phyloP scores from a whole-genome alignment of 2,797 vertebrate genomes.

The Cheirogaleus major region DNA sequence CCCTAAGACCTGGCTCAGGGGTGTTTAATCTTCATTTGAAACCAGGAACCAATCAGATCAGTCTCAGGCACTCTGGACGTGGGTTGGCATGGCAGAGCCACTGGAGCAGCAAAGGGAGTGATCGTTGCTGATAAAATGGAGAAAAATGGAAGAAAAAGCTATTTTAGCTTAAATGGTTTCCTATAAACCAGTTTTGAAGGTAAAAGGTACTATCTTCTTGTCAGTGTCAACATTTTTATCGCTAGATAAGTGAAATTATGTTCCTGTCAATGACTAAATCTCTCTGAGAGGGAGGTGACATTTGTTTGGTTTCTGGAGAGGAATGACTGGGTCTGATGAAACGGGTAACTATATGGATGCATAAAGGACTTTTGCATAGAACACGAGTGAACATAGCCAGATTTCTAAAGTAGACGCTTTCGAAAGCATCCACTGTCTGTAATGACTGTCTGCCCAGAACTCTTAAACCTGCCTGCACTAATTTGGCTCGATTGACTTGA shows the following conservation, averaged over 20 bases:
- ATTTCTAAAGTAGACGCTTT: neutral
- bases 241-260: constrained; percentile 69
- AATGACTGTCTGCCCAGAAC: neutral
- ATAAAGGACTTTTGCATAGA: constrained; percentile 14
- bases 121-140: constrained; percentile 63
- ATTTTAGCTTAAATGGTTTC: constrained; percentile 76
- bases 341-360: neutral
- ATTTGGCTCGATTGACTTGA: neutral
- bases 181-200: constrained; percentile 73
- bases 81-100: neutral
- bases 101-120: constrained; percentile 47
- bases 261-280: constrained; percentile 69
- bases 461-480: neutral
- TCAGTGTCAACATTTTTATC: constrained; percentile 73
- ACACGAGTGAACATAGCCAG: neutral
- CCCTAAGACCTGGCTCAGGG: neutral
- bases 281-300: constrained; percentile 51
- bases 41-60: constrained; percentile 26
- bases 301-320: constrained; percentile 55
- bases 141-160: constrained; percentile 62
- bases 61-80: neutral
- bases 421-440: neutral
- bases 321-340: constrained; percentile 52
- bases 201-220: constrained; percentile 78
- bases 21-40: constrained; percentile 48